Percentiles rank a stretch among this genome's conserved stretches.
Evolutionary conservation across 2,888 invertebrate genomes (phyloP).

Genomic region (Cremastinae sp.): DNA sequence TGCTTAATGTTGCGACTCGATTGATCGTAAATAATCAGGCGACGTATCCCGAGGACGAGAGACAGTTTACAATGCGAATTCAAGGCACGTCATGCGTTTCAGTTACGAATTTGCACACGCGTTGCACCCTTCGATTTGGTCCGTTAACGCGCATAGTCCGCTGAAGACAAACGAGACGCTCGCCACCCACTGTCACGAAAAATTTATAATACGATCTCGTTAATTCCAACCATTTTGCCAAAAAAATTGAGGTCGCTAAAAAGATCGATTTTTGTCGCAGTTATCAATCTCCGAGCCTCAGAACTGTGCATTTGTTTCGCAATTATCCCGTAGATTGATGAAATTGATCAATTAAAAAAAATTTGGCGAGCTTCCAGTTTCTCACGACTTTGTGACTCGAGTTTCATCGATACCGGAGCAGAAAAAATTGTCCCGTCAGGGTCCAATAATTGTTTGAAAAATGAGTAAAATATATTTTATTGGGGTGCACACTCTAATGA

Average conservation of each 20-base stretch:
- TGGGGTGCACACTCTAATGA: constrained; percentile 48
- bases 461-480: constrained; percentile 62
- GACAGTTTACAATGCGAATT: constrained; percentile 47
- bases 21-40: constrained; percentile 56
- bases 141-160: constrained; percentile 48
- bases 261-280: constrained; percentile 24
- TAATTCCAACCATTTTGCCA: constrained; percentile 43
- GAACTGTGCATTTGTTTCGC: constrained; percentile 33
- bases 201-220: constrained; percentile 61
- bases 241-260: constrained; percentile 30
- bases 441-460: constrained; percentile 60
- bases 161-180: constrained; percentile 46
- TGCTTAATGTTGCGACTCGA: constrained; percentile 43
- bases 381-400: constrained; percentile 41
- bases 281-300: constrained; percentile 30
- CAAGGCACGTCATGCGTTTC: constrained; percentile 30
- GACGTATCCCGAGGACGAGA: constrained; percentile 50
- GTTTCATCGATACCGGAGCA: constrained; percentile 30
- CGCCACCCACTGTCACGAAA: constrained; percentile 49
- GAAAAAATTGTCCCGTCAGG: constrained; percentile 5
- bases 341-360: constrained; percentile 21
- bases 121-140: constrained; percentile 53
- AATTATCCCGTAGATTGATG: constrained; percentile 25
- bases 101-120: constrained; percentile 14
- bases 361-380: constrained; percentile 31